These are phyloP conservation scores for Callipepla squamata DNA, from an alignment of 2,113 vertebrate genomes.

Conservation along the genomic window DNA sequence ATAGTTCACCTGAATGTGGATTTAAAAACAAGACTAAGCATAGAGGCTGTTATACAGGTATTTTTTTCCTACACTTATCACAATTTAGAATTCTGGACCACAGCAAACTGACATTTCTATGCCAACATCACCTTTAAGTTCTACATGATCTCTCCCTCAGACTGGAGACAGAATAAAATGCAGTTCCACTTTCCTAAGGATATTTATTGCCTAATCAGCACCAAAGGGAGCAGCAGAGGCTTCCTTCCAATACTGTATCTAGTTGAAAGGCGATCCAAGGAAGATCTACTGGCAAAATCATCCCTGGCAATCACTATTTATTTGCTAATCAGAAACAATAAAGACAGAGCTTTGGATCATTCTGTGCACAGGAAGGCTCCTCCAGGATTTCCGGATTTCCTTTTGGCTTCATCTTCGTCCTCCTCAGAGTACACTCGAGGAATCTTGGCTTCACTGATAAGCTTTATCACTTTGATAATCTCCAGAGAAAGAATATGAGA, in stretches of 20 bases:
- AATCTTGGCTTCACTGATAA: background rate
- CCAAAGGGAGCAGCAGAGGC: background rate
- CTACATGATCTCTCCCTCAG: background rate
- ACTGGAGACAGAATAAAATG: background rate
- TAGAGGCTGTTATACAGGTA: background rate
- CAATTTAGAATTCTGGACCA: background rate
- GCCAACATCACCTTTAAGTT: background rate
- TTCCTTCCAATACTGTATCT: background rate
- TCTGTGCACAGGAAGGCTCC: background rate
- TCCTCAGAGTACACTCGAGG: background rate
- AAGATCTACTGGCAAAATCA: background rate
- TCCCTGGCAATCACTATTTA: background rate
- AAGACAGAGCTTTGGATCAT: background rate
- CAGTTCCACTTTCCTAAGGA: background rate
- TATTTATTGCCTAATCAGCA: background rate
- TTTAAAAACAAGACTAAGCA: background rate
- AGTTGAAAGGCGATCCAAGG: background rate
- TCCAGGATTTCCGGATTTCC: background rate
- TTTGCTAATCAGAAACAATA: background rate
- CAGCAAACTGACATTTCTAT: background rate
- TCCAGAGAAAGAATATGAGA: background rate
- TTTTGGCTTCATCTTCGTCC: background rate
- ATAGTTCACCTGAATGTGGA: background rate
- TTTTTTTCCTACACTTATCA: background rate
- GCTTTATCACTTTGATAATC: background rate